These are phyloP conservation scores for Oreochromis tanganicae DNA, from an alignment of 2,113 vertebrate species.

Conservation along the genomic window DNA sequence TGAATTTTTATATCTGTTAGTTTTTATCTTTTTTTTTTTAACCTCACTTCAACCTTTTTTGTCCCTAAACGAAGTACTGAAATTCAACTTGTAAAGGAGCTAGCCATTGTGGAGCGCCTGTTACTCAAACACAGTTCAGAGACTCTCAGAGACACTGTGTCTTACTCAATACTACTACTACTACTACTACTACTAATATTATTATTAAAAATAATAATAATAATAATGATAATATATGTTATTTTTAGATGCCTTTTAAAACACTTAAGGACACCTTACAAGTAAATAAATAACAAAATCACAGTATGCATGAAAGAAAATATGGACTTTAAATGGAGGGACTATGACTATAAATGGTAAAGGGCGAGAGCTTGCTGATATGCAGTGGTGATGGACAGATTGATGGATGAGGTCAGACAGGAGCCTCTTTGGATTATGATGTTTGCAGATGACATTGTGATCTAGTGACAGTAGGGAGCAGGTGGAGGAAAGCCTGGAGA, in stretches of 20 bases:
- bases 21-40: neutral
- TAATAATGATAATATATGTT: no score
- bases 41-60: neutral
- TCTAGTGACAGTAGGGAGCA: neutral
- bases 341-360: neutral
- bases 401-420: neutral
- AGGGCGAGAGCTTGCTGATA: neutral
- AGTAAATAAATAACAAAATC: no score
- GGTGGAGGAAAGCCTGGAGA: neutral
- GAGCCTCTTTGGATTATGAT: neutral
- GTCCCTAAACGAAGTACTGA: neutral
- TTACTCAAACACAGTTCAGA: neutral
- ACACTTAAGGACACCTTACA: no score
- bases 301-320: no score
- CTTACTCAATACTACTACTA: neutral
- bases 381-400: neutral
- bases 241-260: no score
- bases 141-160: no score
- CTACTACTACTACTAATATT: no score
- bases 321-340: neutral
- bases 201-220: no score
- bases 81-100: neutral
- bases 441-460: neutral
- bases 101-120: neutral
- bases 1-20: neutral